Evolutionary conservation across 2,797 vertebrate species (phyloP).

Genomic region (Florisuga fusca): DNA sequence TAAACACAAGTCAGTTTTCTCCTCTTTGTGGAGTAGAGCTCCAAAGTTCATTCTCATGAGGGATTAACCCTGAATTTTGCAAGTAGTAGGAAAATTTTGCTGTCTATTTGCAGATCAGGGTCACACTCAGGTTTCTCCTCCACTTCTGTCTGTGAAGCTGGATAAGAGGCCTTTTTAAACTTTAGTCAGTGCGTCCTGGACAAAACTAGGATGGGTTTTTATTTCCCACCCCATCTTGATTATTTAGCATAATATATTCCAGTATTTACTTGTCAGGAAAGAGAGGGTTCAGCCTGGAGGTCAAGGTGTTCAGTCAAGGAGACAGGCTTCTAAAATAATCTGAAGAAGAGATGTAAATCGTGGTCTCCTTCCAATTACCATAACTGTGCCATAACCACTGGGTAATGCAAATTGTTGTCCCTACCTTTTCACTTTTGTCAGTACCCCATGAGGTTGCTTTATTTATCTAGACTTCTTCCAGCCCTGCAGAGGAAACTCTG

Average conservation of each 20-base stretch:
- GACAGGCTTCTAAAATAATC: neutral
- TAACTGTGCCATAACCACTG: neutral
- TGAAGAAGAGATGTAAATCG: neutral
- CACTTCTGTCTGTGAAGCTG: neutral
- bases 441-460: neutral
- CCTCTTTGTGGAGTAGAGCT: neutral
- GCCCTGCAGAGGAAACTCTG: neutral
- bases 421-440: neutral
- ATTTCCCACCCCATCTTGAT: neutral
- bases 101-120: neutral
- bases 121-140: neutral
- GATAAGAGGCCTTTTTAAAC: neutral
- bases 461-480: neutral
- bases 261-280: neutral
- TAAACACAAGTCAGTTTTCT: neutral
- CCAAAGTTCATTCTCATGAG: neutral
- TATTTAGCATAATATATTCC: neutral
- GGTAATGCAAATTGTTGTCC: neutral
- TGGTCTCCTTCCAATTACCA: rapidly evolving
- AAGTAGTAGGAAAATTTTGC: neutral
- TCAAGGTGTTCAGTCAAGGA: neutral
- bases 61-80: neutral
- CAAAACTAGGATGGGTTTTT: neutral
- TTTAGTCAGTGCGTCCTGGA: neutral
- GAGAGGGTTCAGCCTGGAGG: neutral